Base-by-base conservation (phyloP, 2,797 vertebrate species). In the Mus spretus region DNA sequence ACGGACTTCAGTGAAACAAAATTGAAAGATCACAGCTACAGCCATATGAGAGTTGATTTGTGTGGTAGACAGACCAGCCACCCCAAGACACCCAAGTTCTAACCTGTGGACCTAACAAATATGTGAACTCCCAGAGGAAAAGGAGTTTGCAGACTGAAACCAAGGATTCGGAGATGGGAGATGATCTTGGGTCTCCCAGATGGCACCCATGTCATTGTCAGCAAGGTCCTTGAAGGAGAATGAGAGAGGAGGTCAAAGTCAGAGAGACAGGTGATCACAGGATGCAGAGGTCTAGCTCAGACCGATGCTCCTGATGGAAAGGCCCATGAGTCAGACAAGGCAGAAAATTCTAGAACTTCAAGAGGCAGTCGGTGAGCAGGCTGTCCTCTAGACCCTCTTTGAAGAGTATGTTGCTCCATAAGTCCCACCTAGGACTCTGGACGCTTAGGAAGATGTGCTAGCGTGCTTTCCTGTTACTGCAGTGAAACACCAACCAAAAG, bases 21-120 rank as follows among this genome's bases (percentile, higher is more conserved):
- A 10, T 0, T 6, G 19, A n/a, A 1, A 4, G 1, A n/a, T 37
- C 24, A 65, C 24, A 44, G 7, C 12, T 1, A 59, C 15, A 37
- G 24, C 12, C 9, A 1, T 4, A 1, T 3, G 0, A 13, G 2
- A 0, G 2, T 3, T 11, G 14, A 53, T 3, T 55, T 47, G 1
- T 83, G 31, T 50, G 7, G 13, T 12, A 53, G n/a, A 53, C 24
- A 57, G 31, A 82, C 26, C 28, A 19, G 26, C 15, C 6, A 26
- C 59, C 19, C 72, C 2, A 20, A 93, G 17, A 22, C 17, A 24
- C 9, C 59, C 15, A 28, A 5, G 50, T 20, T 55, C 31, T 28
- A 14, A 50, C 20, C 34, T 40, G 3, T 11, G 22, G 10, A 13
- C 19, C 4, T 40, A 28, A 44, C 7, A 28, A 13, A 17, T 31